These are phyloP conservation scores for Halcyon badia DNA, from an alignment of 2,797 vertebrate species.

Conservation along the genomic window DNA sequence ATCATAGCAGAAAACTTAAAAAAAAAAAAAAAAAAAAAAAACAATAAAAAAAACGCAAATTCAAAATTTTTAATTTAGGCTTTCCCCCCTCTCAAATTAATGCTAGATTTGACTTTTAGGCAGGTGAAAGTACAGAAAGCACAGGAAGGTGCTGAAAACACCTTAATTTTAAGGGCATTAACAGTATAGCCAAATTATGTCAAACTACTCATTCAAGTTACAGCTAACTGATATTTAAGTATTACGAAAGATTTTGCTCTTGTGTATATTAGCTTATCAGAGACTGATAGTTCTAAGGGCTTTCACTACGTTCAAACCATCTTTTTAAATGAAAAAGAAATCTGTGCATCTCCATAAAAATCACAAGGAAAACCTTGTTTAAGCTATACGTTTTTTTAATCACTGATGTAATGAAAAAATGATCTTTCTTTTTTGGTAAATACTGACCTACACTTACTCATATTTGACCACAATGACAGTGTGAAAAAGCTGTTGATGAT, in stretches of 20 bases:
- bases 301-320: not conserved
- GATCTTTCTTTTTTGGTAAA: not conserved
- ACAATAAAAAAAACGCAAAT: constrained; percentile 16
- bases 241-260: not conserved
- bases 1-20: constrained; percentile 45
- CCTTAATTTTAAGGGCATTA: not conserved
- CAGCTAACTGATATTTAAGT: not conserved
- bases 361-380: not conserved
- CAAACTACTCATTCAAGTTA: not conserved
- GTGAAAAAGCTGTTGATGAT: not conserved
- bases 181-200: not conserved
- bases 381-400: not conserved
- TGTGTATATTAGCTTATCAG: not conserved
- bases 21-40: not conserved
- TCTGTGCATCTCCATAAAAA: not conserved
- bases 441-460: not conserved
- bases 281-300: not conserved
- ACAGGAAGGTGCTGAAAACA: not conserved
- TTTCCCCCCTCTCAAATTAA: constrained; percentile 40
- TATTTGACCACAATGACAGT: not conserved
- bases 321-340: not conserved
- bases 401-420: not conserved
- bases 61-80: constrained; percentile 6
- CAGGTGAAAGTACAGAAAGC: not conserved
- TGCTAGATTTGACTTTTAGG: not conserved